These are phyloP conservation scores for Spheniscus humboldti DNA, from an alignment of 2,797 vertebrate genomes.

Conservation along the genomic window DNA sequence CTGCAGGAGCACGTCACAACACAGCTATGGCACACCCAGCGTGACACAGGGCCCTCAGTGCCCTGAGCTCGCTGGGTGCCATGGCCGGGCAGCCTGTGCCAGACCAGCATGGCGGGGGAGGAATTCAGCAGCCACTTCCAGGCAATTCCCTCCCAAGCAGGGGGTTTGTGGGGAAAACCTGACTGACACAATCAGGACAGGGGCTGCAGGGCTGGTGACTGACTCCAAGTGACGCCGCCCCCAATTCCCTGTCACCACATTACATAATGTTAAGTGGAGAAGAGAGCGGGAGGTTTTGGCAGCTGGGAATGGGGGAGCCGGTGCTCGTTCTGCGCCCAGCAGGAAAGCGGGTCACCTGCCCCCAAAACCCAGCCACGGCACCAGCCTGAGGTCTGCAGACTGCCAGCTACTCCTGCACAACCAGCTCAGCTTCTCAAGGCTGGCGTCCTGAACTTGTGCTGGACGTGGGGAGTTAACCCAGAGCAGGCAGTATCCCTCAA, in stretches of 20 bases:
- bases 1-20: conserved; percentile 66
- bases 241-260: accelerated
- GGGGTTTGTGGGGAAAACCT: neutral
- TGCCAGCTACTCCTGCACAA: neutral
- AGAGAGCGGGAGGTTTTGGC: neutral
- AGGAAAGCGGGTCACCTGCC: neutral
- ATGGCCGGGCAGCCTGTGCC: neutral
- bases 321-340: neutral
- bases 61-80: accelerated
- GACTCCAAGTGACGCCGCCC: neutral
- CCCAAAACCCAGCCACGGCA: neutral
- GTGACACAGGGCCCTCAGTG: neutral
- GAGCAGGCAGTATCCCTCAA: neutral
- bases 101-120: neutral
- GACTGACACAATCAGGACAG: neutral
- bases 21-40: neutral
- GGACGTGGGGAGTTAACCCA: accelerated
- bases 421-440: neutral
- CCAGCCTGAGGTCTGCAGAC: neutral
- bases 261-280: neutral
- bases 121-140: neutral
- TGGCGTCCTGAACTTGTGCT: neutral
- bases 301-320: neutral
- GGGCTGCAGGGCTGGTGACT: neutral
- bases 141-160: neutral